A percentile compares a stretch with the other conserved stretches of the same genome.
These are phyloP conservation scores for Standfussiana lucernea DNA, from an alignment of 2,888 invertebrate genomes.

Conservation along the genomic window DNA sequence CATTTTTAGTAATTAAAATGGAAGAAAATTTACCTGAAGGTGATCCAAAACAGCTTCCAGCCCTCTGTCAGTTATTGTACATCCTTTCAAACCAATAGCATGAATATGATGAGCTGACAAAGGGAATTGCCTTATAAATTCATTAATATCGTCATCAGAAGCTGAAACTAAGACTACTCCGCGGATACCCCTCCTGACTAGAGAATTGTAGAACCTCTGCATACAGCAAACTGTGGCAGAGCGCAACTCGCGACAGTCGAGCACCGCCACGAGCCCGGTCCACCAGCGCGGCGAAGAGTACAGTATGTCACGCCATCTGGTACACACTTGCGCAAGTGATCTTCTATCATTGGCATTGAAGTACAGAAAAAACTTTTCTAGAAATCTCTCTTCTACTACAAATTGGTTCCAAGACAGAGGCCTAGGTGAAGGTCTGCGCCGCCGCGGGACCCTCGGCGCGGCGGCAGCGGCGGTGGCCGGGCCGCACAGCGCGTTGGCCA, in stretches of 20 bases:
- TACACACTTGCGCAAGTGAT: slow-evolving; percentile 95
- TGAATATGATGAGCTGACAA: slow-evolving; percentile 95
- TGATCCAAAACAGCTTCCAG: slow-evolving; percentile 97
- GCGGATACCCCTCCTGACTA: slow-evolving; percentile 96
- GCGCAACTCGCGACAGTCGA: slow-evolving; percentile 96
- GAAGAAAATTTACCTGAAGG: slow-evolving; percentile 92
- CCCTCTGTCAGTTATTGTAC: slow-evolving; percentile 97
- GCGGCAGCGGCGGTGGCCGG: slow-evolving; percentile 87
- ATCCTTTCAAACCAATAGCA: slow-evolving; percentile 96
- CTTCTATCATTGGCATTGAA: slow-evolving; percentile 95
- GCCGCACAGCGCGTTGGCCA: slow-evolving; percentile 96
- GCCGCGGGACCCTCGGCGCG: slow-evolving; percentile 83
- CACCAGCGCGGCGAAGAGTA: slow-evolving; percentile 97
- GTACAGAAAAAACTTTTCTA: slow-evolving; percentile 95
- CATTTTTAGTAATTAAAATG: not conserved
- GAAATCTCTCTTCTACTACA: slow-evolving; percentile 95
- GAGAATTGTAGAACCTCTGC: slow-evolving; percentile 94
- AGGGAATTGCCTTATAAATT: slow-evolving; percentile 96
- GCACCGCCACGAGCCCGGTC: slow-evolving; percentile 95
- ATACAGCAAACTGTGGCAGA: slow-evolving; percentile 89
- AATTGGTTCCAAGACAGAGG: slow-evolving; percentile 94
- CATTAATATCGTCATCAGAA: slow-evolving; percentile 96
- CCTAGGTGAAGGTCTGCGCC: slow-evolving; percentile 89
- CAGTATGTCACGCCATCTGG: slow-evolving; percentile 96
- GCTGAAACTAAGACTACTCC: slow-evolving; percentile 96